phyloP scores from a whole-genome alignment of 2,113 vertebrate species.

The Heterotis niloticus region DNA sequence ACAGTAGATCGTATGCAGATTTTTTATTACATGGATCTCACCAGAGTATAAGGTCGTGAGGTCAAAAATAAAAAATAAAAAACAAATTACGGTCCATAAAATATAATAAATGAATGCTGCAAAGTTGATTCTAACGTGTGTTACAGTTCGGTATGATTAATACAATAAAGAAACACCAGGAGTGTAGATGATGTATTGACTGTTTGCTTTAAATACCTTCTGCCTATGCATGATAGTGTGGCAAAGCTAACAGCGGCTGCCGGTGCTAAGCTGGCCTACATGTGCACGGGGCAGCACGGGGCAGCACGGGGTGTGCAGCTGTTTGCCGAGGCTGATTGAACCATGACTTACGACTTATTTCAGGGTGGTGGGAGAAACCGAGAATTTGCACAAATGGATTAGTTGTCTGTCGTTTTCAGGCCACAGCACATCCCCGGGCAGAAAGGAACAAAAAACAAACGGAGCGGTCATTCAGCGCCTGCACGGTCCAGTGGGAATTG shows the following conservation, averaged over 20 bases:
- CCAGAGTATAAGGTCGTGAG: neutral
- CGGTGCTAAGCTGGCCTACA: conserved; percentile 40
- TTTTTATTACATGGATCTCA: neutral
- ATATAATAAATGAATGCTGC: neutral
- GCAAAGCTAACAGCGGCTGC: conserved; percentile 39
- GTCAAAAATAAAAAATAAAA: neutral
- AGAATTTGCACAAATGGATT: conserved; percentile 76
- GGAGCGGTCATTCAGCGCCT: conserved; percentile 46
- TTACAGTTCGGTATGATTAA: neutral
- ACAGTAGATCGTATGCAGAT: no score
- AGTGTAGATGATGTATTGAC: neutral
- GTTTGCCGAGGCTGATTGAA: conserved; percentile 47
- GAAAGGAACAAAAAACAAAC: conserved; percentile 30
- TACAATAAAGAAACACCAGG: neutral
- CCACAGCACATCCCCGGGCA: conserved; percentile 54
- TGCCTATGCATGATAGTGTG: conserved; percentile 26
- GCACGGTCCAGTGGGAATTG: conserved; percentile 38
- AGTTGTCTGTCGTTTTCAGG: conserved; percentile 58
- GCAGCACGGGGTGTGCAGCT: conserved; percentile 46
- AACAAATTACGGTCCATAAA: neutral
- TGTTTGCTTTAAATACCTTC: neutral
- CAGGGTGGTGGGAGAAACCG: conserved; percentile 52
- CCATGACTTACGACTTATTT: conserved; percentile 61
- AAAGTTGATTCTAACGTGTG: neutral
- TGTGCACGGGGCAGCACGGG: conserved; percentile 47